Base-by-base conservation (phyloP, 2,888 invertebrate species). In the Sinohyriopsis cumingii region DNA sequence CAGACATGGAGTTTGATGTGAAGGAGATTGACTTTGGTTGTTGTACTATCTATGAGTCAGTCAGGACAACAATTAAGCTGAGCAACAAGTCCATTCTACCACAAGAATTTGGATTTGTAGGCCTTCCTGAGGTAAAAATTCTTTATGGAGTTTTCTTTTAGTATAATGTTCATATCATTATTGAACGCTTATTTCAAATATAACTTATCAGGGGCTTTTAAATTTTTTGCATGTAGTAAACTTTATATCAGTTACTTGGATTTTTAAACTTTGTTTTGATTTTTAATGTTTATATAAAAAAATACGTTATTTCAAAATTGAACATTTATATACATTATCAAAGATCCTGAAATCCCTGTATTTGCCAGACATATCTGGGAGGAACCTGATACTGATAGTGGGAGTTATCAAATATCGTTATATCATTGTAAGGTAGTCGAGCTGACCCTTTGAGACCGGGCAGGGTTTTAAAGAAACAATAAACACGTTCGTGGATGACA, bases 101-200 rank as follows among this genome's bases (percentile, higher is more conserved):
- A 18, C 90, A 90, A 76, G 84, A 89, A 67, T 90, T 84, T 80
- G 90, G 90, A 33, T 90, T 90, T 81, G 82, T 89, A 55, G 87
- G 87, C 5, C 72, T 87, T 53, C 90, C 90, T 53, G 88, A 89
- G 71, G 90, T 90, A 78, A 80, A 80, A 62, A 24, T 12, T 63
- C 20, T 54, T 20, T 24, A 28, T 64, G 3, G 53, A 12, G 54
- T 24, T 33, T 61, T 25, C 24, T 69, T 68, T 22, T 20, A 24
- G 20, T 53, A n/a, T 62, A 15, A 20, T 45, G 15, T 19, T 67
- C 55, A 9, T 20, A 4, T 12, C n/a, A n/a, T 62, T 15, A 54
- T 6, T 45, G 25, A n/a, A 18, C 1, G 59, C 22, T 25, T 59
- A 3, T 54, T 53, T 22, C 20, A 55, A 55, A 18, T 45, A 15